Evolutionary conservation across 1,140 invertebrate species (phyloP), one percentile per base, ranked within the genome.

Genomic region (Chionoecetes opilio): DNA sequence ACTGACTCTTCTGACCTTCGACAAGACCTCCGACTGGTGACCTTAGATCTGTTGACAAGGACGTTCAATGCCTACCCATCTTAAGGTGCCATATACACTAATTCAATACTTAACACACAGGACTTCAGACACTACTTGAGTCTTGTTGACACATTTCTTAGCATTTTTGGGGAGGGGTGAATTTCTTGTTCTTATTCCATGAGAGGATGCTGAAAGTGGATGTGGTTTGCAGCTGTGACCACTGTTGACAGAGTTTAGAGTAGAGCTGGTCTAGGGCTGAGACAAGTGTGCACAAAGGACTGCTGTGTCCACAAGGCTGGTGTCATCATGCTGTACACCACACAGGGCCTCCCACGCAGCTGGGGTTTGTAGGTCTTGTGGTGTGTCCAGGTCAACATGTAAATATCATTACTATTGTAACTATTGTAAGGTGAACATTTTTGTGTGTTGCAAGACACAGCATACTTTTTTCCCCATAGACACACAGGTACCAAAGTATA

Each of bases 1-100:
- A 86, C 35, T 93, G 82, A 93, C 92, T 93, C 82, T 41, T 93
- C 29, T 93, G 92, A 93, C 92, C 92, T 93, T 35, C 75, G 89
- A 91, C 89, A 75, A 91, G 29, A 89, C n/a, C n/a, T n/a, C n/a
- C n/a, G n/a, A n/a, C 37, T 46, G 32, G 82, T n/a, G 37, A 41
- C 89, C 34, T 75, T 17, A 91, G 41, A n/a, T 75, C 63, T 75
- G 63, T 75, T 75, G 63, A 75, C 26, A 11, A 90, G n/a, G 89
- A 91, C 89, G 26, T 91, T 29, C 41, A 35, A 91, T 75, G 89
- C 46, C 34, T 75, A 35, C 89, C 53, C 53, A 53, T 91, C 29
- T 17, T 75, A 75, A 91, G 84, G 92, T 93, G 92, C 92, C 92
- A 93, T 93, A 93, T 82, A 91, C 38, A 37, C 32, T 53, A 91